These are phyloP conservation scores for Proales similis DNA, from an alignment of 1,140 invertebrate genomes.

Conservation along the genomic window DNA sequence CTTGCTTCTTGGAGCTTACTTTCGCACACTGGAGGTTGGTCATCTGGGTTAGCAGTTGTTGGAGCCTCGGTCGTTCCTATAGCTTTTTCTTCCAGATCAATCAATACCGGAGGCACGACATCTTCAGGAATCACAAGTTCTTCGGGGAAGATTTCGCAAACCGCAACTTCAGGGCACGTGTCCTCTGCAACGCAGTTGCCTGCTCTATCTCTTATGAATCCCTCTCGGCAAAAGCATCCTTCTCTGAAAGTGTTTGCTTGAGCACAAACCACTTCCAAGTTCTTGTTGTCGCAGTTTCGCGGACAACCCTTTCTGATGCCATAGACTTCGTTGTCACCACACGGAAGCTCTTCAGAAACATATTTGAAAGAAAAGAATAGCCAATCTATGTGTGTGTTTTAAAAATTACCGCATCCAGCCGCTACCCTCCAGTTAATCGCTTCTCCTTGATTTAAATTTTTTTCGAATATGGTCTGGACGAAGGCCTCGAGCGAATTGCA, in stretches of 20 bases:
- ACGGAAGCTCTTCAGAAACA: conserved; percentile 7
- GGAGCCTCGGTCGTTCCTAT: too few relatives aligned
- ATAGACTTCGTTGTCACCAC: conserved; percentile 14
- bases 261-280: background rate
- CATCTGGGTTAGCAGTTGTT: too few relatives aligned
- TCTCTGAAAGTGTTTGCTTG: conserved; percentile 6
- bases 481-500: conserved; percentile 24
- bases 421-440: conserved; percentile 1
- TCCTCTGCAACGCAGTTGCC: conserved; percentile 10
- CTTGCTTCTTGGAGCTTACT: too few relatives aligned
- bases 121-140: too few relatives aligned
- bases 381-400: too few relatives aligned
- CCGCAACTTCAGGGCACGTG: too few relatives aligned
- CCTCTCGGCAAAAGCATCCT: conserved; percentile 31
- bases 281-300: background rate
- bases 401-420: conserved; percentile 20
- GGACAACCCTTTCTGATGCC: conserved; percentile 4
- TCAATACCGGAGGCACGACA: too few relatives aligned
- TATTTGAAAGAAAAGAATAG: background rate
- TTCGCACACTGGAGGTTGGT: too few relatives aligned
- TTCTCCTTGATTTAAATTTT: background rate
- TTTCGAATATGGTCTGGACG: conserved; percentile 16
- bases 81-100: too few relatives aligned
- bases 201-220: conserved; percentile 1
- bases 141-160: too few relatives aligned